A percentile compares a stretch with the other conserved stretches of the same genome.
Conservation (phyloP, 2,888 invertebrate genomes). For the Perithous albicinctus region DNA sequence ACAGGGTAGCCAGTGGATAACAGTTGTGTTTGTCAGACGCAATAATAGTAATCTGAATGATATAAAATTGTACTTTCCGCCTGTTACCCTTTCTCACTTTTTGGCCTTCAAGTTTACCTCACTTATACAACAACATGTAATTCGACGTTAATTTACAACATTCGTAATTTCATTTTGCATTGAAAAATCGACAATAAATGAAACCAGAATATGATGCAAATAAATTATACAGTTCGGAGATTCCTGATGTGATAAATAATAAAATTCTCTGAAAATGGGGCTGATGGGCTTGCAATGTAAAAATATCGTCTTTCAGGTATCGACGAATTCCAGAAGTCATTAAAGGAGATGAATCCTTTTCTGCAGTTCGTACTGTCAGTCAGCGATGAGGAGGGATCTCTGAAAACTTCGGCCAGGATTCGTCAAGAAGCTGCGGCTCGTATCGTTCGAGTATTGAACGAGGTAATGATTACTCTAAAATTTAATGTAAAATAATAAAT, state of each 20-base stretch:
- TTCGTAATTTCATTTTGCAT: too few relatives aligned
- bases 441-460: slow-evolving; percentile 74
- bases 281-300: neutral
- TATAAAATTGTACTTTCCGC: too few relatives aligned
- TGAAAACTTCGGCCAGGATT: slow-evolving; percentile 76
- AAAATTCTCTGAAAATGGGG: neutral
- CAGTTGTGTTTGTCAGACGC: neutral
- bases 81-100: too few relatives aligned
- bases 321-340: slow-evolving; percentile 74
- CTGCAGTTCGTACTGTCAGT: slow-evolving; percentile 79
- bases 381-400: slow-evolving; percentile 73
- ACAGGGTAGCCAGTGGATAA: neutral
- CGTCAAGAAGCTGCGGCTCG: slow-evolving; percentile 76
- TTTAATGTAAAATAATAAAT: neutral
- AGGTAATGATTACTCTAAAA: slow-evolving; percentile 73
- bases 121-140: too few relatives aligned
- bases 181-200: too few relatives aligned
- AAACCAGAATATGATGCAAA: too few relatives aligned
- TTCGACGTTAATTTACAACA: too few relatives aligned
- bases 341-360: slow-evolving; percentile 77
- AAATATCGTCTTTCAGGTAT: slow-evolving; percentile 75
- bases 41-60: too few relatives aligned
- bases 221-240: too few relatives aligned
- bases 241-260: too few relatives aligned
- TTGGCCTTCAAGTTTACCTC: too few relatives aligned